Conservation (phyloP, 2,113 vertebrate species). For the Pterocles gutturalis region DNA sequence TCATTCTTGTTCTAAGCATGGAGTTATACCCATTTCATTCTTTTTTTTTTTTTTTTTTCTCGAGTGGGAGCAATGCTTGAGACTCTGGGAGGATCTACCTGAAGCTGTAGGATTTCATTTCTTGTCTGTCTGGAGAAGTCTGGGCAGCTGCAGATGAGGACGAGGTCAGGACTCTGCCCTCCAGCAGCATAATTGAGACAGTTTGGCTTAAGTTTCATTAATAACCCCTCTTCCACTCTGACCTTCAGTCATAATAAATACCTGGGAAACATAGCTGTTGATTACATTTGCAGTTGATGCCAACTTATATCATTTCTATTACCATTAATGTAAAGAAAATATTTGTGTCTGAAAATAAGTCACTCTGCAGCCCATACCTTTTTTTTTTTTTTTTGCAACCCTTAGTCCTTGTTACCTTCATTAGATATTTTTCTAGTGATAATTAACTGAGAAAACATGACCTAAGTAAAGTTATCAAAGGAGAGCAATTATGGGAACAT, state of each 20-base stretch:
- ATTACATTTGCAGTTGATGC: slow-evolving; percentile 81
- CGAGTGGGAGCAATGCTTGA: background rate
- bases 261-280: slow-evolving; percentile 77
- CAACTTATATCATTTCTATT: slow-evolving; percentile 82
- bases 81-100: background rate
- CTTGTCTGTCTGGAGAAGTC: background rate
- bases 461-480: slow-evolving; percentile 77
- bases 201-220: slow-evolving; percentile 53
- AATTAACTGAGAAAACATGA: slow-evolving; percentile 80
- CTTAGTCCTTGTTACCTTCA: slow-evolving; percentile 60
- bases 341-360: slow-evolving; percentile 82
- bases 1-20: background rate
- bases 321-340: slow-evolving; percentile 88
- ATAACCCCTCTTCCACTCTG: slow-evolving; percentile 52
- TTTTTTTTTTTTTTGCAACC: slow-evolving; percentile 33
- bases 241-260: slow-evolving; percentile 73
- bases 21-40: background rate
- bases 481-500: slow-evolving; percentile 72
- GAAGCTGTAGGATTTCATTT: background rate
- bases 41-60: background rate
- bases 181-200: slow-evolving; percentile 17
- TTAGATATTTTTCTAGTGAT: slow-evolving; percentile 77
- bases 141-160: background rate
- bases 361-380: slow-evolving; percentile 60
- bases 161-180: slow-evolving; percentile 14